Evolutionary conservation across 2,113 vertebrate species (phyloP).

Genomic region (Eptesicus fuscus): DNA sequence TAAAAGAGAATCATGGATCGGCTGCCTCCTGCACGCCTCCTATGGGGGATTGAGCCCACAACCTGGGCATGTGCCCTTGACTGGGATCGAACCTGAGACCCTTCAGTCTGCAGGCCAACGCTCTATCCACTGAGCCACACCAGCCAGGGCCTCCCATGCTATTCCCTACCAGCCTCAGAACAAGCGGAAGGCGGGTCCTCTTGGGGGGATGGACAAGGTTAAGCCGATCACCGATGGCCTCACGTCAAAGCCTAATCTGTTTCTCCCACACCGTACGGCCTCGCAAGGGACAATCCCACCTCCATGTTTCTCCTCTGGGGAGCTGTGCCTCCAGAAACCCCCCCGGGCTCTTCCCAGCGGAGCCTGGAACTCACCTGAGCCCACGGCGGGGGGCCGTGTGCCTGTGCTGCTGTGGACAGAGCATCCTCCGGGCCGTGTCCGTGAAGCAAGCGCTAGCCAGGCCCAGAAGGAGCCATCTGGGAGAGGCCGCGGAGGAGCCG

Average conservation of each 20-base stretch:
- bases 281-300: not conserved
- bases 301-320: not conserved
- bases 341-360: not conserved
- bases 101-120: no score
- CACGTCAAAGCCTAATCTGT: not conserved
- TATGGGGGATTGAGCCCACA: no score
- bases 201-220: not conserved
- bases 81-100: no score
- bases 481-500: slow-evolving; percentile 29
- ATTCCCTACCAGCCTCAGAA: not conserved
- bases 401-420: not conserved
- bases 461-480: not conserved
- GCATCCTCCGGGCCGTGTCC: not conserved
- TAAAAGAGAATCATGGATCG: no score
- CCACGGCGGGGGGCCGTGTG: fast-evolving
- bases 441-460: not conserved
- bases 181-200: not conserved
- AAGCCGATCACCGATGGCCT: not conserved
- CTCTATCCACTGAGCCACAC: not conserved
- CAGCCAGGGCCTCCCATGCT: not conserved
- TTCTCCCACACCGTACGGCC: not conserved
- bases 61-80: no score
- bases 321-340: not conserved
- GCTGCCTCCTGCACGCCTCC: no score
- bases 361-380: not conserved